Evolutionary conservation across 2,113 vertebrate species (phyloP).

Genomic region (Myiozetetes cayanensis): DNA sequence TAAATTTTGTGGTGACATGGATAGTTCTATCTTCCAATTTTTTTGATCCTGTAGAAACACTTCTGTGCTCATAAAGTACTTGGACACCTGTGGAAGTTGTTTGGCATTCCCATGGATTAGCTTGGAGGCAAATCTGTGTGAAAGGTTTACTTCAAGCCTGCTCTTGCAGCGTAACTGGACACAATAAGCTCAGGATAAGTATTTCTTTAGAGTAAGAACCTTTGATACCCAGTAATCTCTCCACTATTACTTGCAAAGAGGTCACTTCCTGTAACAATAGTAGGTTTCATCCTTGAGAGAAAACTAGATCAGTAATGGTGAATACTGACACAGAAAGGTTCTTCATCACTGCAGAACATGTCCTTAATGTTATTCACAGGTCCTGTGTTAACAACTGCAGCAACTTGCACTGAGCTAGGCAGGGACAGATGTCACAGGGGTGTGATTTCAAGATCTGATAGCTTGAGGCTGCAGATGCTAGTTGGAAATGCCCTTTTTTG

Average conservation of each 20-base stretch:
- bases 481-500: background rate
- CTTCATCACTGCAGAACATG: background rate
- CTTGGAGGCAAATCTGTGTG: background rate
- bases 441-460: background rate
- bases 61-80: background rate
- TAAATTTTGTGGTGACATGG: background rate
- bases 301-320: background rate
- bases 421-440: background rate
- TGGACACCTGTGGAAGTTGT: background rate
- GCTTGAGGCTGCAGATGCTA: background rate
- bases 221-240: background rate
- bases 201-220: background rate
- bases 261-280: background rate
- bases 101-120: background rate
- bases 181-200: background rate
- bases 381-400: background rate
- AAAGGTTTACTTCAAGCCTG: background rate
- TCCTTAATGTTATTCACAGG: background rate
- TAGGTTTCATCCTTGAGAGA: background rate
- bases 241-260: background rate
- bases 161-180: background rate
- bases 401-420: background rate
- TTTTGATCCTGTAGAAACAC: background rate
- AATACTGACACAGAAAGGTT: background rate
- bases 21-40: background rate